Conservation (phyloP, 2,797 vertebrate species). For the Leucoraja ocellata region DNA sequence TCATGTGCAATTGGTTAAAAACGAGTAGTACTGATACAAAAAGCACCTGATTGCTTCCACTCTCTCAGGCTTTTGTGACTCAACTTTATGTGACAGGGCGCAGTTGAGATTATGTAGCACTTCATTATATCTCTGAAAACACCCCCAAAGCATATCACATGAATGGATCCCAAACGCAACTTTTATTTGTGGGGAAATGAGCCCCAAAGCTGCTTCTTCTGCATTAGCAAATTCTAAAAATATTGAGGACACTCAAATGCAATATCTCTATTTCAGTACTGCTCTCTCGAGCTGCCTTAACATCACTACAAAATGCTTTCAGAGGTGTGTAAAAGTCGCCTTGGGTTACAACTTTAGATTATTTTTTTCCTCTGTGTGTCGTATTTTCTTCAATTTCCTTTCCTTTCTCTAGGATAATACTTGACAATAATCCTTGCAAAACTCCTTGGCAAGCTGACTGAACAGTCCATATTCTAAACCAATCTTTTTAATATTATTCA, state of each 20-base stretch:
- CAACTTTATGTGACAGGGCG: neutral
- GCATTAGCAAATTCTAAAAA: neutral
- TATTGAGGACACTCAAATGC: neutral
- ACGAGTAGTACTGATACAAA: neutral
- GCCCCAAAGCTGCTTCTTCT: neutral
- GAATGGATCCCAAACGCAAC: neutral
- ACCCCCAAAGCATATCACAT: neutral
- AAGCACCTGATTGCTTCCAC: neutral
- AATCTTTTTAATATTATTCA: neutral
- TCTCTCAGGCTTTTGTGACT: neutral
- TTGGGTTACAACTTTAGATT: neutral
- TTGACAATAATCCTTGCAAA: neutral
- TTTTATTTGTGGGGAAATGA: neutral
- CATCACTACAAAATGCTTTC: neutral
- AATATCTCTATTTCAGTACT: neutral
- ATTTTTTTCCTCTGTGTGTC: neutral
- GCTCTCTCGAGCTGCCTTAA: neutral
- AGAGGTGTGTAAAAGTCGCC: neutral
- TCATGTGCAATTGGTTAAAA: neutral
- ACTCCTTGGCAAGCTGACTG: neutral
- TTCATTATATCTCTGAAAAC: neutral
- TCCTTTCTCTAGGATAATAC: neutral
- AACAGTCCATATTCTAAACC: neutral
- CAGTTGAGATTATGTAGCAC: neutral
- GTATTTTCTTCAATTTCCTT: neutral